Base-by-base conservation (phyloP, 2,888 invertebrate genomes). In the Xestia xanthographa region DNA sequence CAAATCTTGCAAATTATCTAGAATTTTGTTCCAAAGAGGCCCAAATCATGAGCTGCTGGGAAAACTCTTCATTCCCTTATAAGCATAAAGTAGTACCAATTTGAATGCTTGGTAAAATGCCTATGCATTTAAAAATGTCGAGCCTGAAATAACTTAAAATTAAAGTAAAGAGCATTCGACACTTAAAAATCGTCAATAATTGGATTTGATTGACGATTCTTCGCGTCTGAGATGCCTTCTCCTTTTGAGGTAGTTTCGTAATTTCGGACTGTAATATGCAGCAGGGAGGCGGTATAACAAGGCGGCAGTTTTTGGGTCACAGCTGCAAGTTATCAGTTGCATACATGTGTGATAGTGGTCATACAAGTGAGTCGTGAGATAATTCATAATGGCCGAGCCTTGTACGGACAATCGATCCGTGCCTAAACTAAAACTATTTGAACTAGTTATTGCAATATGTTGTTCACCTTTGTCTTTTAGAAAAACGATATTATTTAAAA, bases 231-330 rank as follows among this genome's bases (percentile, higher is more conserved):
- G 48, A 85, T 88, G 74, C 87, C 86, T 83, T 81, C 79, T 86
- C 87, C 86, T 77, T 79, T 79, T 81, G 67, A 26, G 65, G 43
- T 53, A 58, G 73, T 82, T 89, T 87, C 88, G 84, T 88, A 82
- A 84, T 71, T 83, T 69, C 70, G 68, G 34, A 73, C 72, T 75
- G 63, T 78, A 79, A 73, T 70, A 78, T 86, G 85, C 83, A 75
- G 74, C 66, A 84, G 79, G 79, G 80, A 84, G 84, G 86, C 71
- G 58, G 83, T 89, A 85, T 83, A 90, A 88, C 89, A 89, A 90
- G 90, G 90, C 84, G 85, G 84, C 83, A 88, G 84, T 93, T 95
- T 95, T 93, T 95, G 90, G 96, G 96, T 95, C 96, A 95, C 95
- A 96, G 96, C 95, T 96, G 96, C 92, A 91, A 90, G 89, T 94